Conservation (phyloP, 1,140 invertebrate genomes). For the Bombus pascuorum region DNA sequence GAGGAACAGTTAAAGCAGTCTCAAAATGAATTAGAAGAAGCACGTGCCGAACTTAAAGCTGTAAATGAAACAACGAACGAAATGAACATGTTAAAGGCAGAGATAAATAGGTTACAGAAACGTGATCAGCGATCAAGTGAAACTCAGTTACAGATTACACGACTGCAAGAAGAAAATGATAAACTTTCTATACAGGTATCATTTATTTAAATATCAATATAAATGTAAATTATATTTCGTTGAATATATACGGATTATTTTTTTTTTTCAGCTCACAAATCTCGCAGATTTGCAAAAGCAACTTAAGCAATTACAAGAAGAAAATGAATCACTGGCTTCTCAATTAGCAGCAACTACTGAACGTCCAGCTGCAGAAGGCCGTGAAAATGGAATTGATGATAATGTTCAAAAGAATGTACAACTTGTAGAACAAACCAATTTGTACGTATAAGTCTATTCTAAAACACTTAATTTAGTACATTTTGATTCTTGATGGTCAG, state of each 20-base stretch:
- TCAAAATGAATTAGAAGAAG: conserved; percentile 70
- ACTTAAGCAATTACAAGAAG: conserved; percentile 78
- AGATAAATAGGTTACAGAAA: conserved; percentile 76
- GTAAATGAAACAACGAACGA: conserved; percentile 58
- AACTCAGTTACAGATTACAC: conserved; percentile 68
- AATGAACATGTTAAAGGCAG: conserved; percentile 65
- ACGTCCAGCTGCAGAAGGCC: conserved; percentile 78
- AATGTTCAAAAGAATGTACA: conserved; percentile 72
- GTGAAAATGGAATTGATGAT: conserved; percentile 83
- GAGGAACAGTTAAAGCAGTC: conserved; percentile 69
- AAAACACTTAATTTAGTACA: background rate
- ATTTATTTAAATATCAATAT: conserved; percentile 36
- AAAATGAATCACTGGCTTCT: conserved; percentile 79
- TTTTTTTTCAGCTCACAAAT: conserved; percentile 56
- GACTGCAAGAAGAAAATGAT: conserved; percentile 82
- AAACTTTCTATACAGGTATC: conserved; percentile 82
- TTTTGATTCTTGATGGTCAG: background rate
- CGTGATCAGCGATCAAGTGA: conserved; percentile 64
- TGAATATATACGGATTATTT: conserved; percentile 3
- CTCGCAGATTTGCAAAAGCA: conserved; percentile 68
- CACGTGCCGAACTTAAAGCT: conserved; percentile 48
- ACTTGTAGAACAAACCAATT: conserved; percentile 68
- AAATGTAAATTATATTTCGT: background rate
- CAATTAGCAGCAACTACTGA: conserved; percentile 77
- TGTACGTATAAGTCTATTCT: conserved; percentile 60